Conservation (phyloP, 2,797 vertebrate genomes). For the Anguilla anguilla region DNA sequence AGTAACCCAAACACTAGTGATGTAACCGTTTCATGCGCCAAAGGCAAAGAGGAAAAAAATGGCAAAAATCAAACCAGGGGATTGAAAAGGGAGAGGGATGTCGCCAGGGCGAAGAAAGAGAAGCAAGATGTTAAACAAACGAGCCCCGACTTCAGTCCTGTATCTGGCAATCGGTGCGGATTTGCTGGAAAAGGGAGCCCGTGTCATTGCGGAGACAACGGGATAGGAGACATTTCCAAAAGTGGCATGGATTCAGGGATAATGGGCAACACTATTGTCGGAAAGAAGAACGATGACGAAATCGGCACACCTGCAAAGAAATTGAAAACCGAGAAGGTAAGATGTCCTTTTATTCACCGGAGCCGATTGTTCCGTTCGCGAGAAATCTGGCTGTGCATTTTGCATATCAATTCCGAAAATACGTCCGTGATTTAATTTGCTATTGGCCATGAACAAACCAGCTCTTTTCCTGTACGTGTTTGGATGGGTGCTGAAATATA, state of each 20-base stretch:
- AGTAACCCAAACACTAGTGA: slow-evolving; percentile 63
- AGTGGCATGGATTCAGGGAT: slow-evolving; percentile 81
- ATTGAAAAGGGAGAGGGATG: slow-evolving; percentile 82
- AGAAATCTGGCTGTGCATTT: slow-evolving; percentile 25
- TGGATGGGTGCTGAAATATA: slow-evolving; percentile 26
- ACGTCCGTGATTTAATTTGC: neutral
- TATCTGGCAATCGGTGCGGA: slow-evolving; percentile 80
- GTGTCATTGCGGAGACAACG: slow-evolving; percentile 67
- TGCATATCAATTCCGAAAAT: neutral
- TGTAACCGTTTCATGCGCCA: slow-evolving; percentile 73
- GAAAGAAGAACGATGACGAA: slow-evolving; percentile 76
- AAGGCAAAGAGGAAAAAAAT: slow-evolving; percentile 84
- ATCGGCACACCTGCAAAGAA: slow-evolving; percentile 79
- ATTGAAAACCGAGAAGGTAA: slow-evolving; percentile 84
- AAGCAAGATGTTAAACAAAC: slow-evolving; percentile 74
- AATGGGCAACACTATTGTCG: slow-evolving; percentile 80
- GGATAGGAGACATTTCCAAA: slow-evolving; percentile 71
- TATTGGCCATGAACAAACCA: slow-evolving; percentile 26
- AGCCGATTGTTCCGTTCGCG: neutral
- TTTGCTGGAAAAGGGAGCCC: slow-evolving; percentile 78
- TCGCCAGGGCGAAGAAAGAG: slow-evolving; percentile 79
- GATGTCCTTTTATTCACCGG: slow-evolving; percentile 31
- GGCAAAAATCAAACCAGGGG: slow-evolving; percentile 77
- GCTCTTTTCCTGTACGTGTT: slow-evolving; percentile 40
- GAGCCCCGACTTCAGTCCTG: slow-evolving; percentile 67